phyloP scores from a whole-genome alignment of 2,113 vertebrate species.

The Neogale vison region DNA sequence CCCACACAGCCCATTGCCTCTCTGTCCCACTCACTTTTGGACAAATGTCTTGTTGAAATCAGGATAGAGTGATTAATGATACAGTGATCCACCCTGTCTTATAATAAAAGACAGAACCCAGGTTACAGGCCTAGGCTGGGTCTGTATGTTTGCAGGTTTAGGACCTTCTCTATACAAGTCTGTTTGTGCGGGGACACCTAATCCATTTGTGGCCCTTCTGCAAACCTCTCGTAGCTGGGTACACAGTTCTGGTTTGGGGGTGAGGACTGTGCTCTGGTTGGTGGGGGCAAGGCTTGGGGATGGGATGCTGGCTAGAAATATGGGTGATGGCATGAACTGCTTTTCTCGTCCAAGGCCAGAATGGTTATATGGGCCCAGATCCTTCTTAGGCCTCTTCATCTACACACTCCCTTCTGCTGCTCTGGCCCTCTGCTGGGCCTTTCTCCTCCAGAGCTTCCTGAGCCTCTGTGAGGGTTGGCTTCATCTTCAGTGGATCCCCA shows the following conservation, averaged over 20 bases:
- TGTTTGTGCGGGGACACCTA: too few relatives aligned
- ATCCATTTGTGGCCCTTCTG: neutral
- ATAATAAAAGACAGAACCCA: neutral
- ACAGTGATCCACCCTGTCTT: too few relatives aligned
- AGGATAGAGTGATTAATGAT: neutral
- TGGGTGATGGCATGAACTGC: neutral
- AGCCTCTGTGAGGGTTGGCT: neutral
- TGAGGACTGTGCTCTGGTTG: neutral
- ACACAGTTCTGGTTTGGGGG: neutral
- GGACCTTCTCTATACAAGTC: neutral
- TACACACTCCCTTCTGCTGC: accelerated
- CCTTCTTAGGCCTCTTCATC: neutral
- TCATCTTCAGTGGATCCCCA: neutral
- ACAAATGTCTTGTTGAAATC: neutral
- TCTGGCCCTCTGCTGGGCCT: neutral
- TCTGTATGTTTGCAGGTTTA: neutral
- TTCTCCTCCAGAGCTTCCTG: neutral
- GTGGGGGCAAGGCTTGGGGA: neutral
- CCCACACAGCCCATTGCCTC: neutral
- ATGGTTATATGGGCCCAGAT: neutral
- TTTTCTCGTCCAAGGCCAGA: neutral
- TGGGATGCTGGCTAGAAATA: neutral
- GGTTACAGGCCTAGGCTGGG: neutral
- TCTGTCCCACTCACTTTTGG: neutral
- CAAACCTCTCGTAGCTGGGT: neutral